Percentiles rank a stretch among this genome's conserved stretches.
Evolutionary conservation across 2,888 invertebrate species (phyloP).

Genomic region (Drosophila parthenogenetica): DNA sequence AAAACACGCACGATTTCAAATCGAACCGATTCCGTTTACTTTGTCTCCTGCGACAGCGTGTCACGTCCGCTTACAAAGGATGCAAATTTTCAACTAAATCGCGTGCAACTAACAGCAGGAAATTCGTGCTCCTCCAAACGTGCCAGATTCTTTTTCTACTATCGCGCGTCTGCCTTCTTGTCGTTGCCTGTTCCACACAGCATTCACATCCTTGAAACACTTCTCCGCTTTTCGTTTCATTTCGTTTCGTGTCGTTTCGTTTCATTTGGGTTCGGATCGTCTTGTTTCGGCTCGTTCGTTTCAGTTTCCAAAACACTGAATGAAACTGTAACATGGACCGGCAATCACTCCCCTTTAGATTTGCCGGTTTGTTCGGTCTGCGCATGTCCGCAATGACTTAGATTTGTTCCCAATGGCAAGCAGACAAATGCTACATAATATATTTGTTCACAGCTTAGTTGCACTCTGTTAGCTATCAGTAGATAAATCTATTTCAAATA

Average conservation of each 20-base stretch:
- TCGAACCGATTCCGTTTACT: slow-evolving; percentile 35
- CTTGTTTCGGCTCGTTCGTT: slow-evolving; percentile 9
- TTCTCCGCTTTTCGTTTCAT: slow-evolving; percentile 22
- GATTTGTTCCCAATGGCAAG: slow-evolving; percentile 2
- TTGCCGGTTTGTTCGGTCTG: slow-evolving; percentile 38
- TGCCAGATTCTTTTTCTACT: slow-evolving; percentile 11
- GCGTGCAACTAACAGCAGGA: slow-evolving; percentile 53
- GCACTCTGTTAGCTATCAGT: slow-evolving; percentile 31
- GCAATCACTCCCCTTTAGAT: slow-evolving; percentile 8
- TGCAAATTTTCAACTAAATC: slow-evolving; percentile 74
- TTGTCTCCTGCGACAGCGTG: slow-evolving; percentile 28
- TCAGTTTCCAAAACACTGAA: slow-evolving; percentile 1
- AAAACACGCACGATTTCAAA: slow-evolving; percentile 39
- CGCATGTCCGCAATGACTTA: slow-evolving; percentile 52
- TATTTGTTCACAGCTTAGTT: slow-evolving; percentile 35
- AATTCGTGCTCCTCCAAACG: slow-evolving; percentile 33
- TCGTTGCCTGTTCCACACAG: slow-evolving; percentile 35
- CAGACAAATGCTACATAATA: slow-evolving; percentile 21
- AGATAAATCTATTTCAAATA: slow-evolving; percentile 15
- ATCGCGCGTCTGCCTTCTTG: slow-evolving; percentile 24
- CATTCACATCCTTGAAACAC: slow-evolving; percentile 10
- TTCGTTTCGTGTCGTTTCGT: slow-evolving; percentile 16
- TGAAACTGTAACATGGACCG: slow-evolving; percentile 11
- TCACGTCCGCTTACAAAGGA: slow-evolving; percentile 72
- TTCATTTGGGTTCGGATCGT: slow-evolving; percentile 2